Evolutionary conservation across 2,797 vertebrate species (phyloP), one percentile per base, ranked within the genome.

Genomic region (Spondyliosoma cantharus): DNA sequence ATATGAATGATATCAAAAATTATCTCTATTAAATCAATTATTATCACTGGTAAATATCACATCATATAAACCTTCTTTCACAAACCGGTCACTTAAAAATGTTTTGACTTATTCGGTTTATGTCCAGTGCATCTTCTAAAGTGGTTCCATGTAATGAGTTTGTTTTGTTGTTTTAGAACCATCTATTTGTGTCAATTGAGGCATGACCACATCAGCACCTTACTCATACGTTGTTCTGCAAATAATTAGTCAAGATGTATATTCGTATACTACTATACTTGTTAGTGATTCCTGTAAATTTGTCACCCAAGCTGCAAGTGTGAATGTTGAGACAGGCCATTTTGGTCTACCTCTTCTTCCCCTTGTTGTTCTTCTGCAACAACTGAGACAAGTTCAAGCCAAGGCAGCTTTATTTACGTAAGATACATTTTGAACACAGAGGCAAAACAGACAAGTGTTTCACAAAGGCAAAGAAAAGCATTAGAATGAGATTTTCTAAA

Each of bases 311-410:
- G 5, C 22, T 27, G 12, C 13, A 5, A 50, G 59, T 32, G 37
- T 15, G 14, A 14, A 11, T 19, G 29, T 54, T 71, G 25, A 49
- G 19, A 24, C 20, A 22, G 15, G 42, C 7, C 15, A 4, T 7
- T 43, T 42, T 20, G 5, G 12, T 37, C 58, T n/a, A 0, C 20
- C 15, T 42, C 5, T 22, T 14, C 11, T 59, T 46, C 24, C 29
- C 57, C 7, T 27, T 37, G 49, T 66, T 61, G 5, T 54, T 16
- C 5, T 25, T 53, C 37, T 11, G 9, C 37, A 69, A 27, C 19
- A 42, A 54, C 22, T 68, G 5, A n/a, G 71, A 37, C n/a, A 58
- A 16, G 24, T 83, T 75, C 4, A 37, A 13, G 62, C 12, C 17
- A 29, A 19, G 3, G 17, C 46, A 14, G 46, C 46, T 32, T 65